A percentile compares a stretch with the other conserved stretches of the same genome.
Conservation (phyloP, 2,797 vertebrate genomes). For the Sebastes oblongus region DNA sequence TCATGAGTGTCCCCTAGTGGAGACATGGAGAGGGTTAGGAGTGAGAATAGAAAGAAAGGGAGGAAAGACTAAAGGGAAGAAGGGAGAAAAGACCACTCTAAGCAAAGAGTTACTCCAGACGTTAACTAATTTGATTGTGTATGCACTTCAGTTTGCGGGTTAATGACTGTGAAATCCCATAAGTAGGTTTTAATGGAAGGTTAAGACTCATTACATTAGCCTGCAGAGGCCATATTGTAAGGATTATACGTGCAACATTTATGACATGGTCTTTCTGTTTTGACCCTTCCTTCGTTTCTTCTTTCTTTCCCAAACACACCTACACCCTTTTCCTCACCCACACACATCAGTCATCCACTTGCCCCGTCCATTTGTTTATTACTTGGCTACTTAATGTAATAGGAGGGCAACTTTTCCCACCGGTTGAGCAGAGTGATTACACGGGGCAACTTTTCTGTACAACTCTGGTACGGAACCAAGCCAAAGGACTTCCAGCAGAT, state of each 20-base stretch:
- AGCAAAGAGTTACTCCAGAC: neutral
- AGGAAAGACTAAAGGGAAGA: neutral
- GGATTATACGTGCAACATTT: slow-evolving; percentile 37
- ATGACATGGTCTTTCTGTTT: slow-evolving; percentile 1
- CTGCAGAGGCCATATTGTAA: slow-evolving; percentile 5
- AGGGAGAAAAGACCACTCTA: neutral
- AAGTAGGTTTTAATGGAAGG: slow-evolving; percentile 46
- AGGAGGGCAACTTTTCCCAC: slow-evolving; percentile 6
- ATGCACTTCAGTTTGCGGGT: slow-evolving; percentile 31
- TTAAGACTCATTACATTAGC: slow-evolving; percentile 54
- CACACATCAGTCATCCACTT: slow-evolving; percentile 1
- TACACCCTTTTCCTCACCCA: neutral
- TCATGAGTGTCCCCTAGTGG: slow-evolving; percentile 63
- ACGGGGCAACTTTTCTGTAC: slow-evolving; percentile 17
- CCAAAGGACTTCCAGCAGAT: slow-evolving; percentile 42
- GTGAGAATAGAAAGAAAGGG: neutral
- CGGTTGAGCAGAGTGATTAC: slow-evolving; percentile 34
- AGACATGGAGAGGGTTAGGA: neutral
- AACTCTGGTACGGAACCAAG: slow-evolving; percentile 6
- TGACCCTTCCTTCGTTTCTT: neutral
- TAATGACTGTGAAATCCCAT: slow-evolving; percentile 60
- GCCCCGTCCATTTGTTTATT: slow-evolving; percentile 53
- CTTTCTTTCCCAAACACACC: neutral
- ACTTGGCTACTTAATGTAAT: slow-evolving; percentile 44
- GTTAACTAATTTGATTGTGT: slow-evolving; percentile 13